A percentile compares a stretch with the other conserved stretches of the same genome.
Evolutionary conservation across 2,888 invertebrate genomes (phyloP).

Genomic region (Ptychoptera contaminata): DNA sequence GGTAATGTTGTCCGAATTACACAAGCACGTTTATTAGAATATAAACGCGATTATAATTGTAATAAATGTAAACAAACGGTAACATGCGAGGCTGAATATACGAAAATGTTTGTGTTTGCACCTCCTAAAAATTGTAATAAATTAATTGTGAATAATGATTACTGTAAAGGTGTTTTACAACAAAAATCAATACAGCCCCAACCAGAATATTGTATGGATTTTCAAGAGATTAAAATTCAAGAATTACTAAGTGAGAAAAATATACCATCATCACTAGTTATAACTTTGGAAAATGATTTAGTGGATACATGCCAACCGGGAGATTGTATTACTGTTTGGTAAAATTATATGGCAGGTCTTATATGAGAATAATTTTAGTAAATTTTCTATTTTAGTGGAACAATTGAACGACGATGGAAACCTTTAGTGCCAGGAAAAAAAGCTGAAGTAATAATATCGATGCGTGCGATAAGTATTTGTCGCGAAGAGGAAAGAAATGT

Average conservation of each 20-base stretch:
- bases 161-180: conserved; percentile 36
- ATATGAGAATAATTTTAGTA: not conserved
- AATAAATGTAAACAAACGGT: conserved; percentile 57
- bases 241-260: conserved; percentile 60
- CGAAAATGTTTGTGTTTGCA: conserved; percentile 32
- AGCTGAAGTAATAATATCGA: conserved; percentile 6
- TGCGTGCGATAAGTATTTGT: conserved; percentile 35
- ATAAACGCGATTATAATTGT: conserved; percentile 56
- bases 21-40: conserved; percentile 59
- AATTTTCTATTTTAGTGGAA: conserved; percentile 42
- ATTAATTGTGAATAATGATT: conserved; percentile 7
- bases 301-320: conserved; percentile 80
- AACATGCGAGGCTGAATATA: conserved; percentile 50
- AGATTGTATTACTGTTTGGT: conserved; percentile 75
- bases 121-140: conserved; percentile 38
- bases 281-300: conserved; percentile 68
- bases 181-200: conserved; percentile 35
- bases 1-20: conserved; percentile 69
- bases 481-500: conserved; percentile 46
- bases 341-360: conserved; percentile 11
- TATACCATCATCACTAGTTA: conserved; percentile 59
- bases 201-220: conserved; percentile 45
- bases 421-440: conserved; percentile 26
- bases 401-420: conserved; percentile 58
- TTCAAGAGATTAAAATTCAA: conserved; percentile 76